A percentile compares a stretch with the other conserved stretches of the same genome.
Conservation (phyloP, 2,113 vertebrate species). For the Oostethus manadensis region DNA sequence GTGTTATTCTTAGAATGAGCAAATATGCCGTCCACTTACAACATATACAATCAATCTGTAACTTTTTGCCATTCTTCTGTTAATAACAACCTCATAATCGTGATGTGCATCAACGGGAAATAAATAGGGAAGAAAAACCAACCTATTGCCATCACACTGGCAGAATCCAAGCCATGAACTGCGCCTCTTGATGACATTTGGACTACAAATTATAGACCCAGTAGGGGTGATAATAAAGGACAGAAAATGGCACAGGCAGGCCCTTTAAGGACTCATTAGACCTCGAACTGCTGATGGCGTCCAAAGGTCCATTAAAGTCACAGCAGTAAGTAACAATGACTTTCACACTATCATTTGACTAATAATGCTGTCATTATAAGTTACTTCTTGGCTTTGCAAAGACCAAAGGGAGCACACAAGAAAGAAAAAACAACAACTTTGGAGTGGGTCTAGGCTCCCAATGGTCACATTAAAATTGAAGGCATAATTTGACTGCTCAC, state of each 20-base stretch:
- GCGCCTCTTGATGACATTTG: no score
- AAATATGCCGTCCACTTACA: no score
- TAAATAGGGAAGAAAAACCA: no score
- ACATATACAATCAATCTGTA: no score
- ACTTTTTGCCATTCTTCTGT: no score
- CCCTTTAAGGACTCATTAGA: constrained; percentile 57
- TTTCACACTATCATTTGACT: constrained; percentile 57
- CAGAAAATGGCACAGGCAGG: constrained; percentile 35
- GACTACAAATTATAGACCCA: background rate
- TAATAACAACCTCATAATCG: no score
- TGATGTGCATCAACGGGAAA: no score
- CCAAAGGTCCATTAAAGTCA: constrained; percentile 40
- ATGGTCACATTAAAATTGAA: constrained; percentile 56
- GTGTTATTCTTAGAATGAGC: no score
- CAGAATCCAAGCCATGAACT: no score
- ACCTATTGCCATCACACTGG: no score
- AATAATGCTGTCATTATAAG: constrained; percentile 51
- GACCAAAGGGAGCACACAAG: constrained; percentile 21
- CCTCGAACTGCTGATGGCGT: constrained; percentile 36
- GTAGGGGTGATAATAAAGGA: constrained; percentile 27
- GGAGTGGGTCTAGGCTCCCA: constrained; percentile 48
- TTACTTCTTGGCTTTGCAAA: constrained; percentile 51
- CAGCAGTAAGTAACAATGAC: constrained; percentile 53
- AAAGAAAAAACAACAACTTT: constrained; percentile 28
- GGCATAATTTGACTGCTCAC: constrained; percentile 62